A percentile compares a stretch with the other conserved stretches of the same genome.
Evolutionary conservation across 1,140 invertebrate genomes (phyloP).

Genomic region (Platyscapa corneri): DNA sequence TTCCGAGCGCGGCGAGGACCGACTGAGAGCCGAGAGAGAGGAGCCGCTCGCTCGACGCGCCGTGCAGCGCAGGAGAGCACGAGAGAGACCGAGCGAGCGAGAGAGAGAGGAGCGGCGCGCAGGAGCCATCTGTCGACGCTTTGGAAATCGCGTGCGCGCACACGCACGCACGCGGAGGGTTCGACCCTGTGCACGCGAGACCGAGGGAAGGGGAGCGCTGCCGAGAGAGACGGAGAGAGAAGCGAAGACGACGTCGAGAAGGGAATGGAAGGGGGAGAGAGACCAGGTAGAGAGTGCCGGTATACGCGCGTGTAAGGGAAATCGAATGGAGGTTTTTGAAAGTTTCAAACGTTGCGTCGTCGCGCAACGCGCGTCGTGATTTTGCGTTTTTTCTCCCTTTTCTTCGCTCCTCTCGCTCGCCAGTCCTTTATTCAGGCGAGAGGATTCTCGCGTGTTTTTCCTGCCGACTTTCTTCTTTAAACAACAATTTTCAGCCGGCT

Average conservation of each 20-base stretch:
- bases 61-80: background rate
- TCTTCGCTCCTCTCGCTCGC: background rate
- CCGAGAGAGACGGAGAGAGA: too few species aligned
- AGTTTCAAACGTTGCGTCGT: background rate
- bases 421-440: background rate
- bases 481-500: constrained; percentile 11
- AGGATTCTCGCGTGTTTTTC: background rate
- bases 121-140: constrained; percentile 51
- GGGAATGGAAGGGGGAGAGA: background rate
- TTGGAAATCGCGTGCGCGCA: constrained; percentile 23
- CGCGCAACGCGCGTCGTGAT: background rate
- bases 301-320: background rate
- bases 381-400: constrained; percentile 32
- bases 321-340: background rate
- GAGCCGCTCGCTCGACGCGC: background rate
- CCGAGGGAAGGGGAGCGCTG: background rate
- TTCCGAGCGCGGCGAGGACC: background rate
- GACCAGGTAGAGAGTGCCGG: background rate
- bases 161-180: background rate
- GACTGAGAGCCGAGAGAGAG: constrained; percentile 10
- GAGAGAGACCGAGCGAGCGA: constrained; percentile 2
- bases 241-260: background rate
- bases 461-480: background rate
- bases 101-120: constrained; percentile 3
- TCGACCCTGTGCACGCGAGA: background rate